These are phyloP conservation scores for Hormiphora californensis DNA, from an alignment of 37 sponge, comb jelly and placozoan species.

Conservation along the genomic window DNA sequence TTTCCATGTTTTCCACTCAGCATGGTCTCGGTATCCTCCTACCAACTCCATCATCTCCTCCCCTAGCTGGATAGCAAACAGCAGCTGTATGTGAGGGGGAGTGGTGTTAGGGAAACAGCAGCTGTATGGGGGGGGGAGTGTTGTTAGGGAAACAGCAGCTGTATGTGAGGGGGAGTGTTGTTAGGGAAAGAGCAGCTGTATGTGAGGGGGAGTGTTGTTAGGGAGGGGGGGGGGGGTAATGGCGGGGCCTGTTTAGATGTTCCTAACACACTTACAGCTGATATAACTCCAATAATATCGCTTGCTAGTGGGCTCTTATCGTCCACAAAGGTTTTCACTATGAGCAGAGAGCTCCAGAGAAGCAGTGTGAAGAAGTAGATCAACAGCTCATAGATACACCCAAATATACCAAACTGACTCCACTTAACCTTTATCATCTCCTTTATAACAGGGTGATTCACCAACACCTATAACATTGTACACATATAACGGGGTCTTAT, in stretches of 20 bases:
- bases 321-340: neutral
- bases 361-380: constrained; percentile 29
- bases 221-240: neutral
- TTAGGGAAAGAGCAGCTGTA: no score
- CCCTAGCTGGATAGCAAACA: neutral
- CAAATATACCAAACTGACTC: constrained; percentile 30
- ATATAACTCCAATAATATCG: neutral
- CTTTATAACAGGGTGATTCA: constrained; percentile 7
- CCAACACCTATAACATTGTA: no score
- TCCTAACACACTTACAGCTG: no score
- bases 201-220: no score
- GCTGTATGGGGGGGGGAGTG: no score
- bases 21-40: neutral
- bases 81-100: neutral
- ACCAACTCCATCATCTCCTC: neutral
- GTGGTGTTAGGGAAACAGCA: no score
- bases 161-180: no score
- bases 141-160: neutral
- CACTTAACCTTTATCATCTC: constrained; percentile 31
- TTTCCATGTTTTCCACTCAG: neutral
- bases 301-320: neutral
- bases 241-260: no score
- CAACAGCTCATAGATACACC: constrained; percentile 12
- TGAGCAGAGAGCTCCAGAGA: neutral
- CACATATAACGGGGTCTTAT: no score